Evolutionary conservation across 2,888 invertebrate genomes (phyloP), one percentile per base, ranked within the genome.

Genomic region (Leptura quadrifasciata): DNA sequence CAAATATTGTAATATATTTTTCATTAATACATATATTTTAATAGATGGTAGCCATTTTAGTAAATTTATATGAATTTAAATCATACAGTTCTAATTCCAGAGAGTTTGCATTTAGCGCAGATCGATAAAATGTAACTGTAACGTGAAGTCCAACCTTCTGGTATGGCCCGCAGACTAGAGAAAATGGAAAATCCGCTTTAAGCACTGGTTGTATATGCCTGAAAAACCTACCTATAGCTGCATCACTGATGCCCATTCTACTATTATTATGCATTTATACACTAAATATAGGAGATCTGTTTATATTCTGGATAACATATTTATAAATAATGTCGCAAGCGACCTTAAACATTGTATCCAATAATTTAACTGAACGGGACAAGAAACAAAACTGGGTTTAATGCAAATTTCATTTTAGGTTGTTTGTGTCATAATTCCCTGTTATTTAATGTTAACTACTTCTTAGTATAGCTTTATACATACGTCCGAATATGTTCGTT

Each of bases 91-190:
- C 65, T 57, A 58, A 75, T 61, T 69, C 65, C 71, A 64, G 71
- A 69, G 79, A 80, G 80, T 78, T 77, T 70, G 71, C 76, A 76
- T 79, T 76, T 78, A 76, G 86, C 88, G 87, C 87, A 87, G 88
- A 87, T 88, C 88, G 87, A 87, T 87, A 87, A 83, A 84, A 81
- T 84, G 86, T 85, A 84, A 85, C 85, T 84, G 83, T 86, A 84
- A 85, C 84, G 83, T 82, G 82, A 83, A 83, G 87, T 85, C 85
- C 86, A 85, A 84, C 87, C 87, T 85, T 85, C 84, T 83, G 83
- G 83, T 77, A 78, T 80, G 76, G 76, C 79, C 78, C 76, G 68
- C 18, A 70, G n/a, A 47, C 68, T 77, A 68, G 58, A 35, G 64
- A 77, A 79, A 74, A 78, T 80, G 77, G 78, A 80, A 82, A 80